These are phyloP conservation scores for Pseudococcus viburni DNA, from an alignment of 2,888 invertebrate genomes.

Conservation along the genomic window DNA sequence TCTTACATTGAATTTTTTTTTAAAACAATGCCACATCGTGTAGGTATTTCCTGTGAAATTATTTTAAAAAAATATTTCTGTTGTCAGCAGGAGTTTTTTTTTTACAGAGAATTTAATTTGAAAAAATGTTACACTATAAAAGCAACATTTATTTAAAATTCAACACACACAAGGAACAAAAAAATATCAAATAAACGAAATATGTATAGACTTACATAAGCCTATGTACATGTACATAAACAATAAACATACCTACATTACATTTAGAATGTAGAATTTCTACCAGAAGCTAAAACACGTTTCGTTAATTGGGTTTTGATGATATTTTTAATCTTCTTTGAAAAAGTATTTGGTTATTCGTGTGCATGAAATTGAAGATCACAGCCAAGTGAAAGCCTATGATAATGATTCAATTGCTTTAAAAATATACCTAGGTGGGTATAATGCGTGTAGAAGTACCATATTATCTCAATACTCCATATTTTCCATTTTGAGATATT, in stretches of 20 bases:
- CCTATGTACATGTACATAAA: too few species aligned
- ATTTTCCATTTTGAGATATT: neutral
- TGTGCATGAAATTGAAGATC: neutral
- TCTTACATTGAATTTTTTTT: neutral
- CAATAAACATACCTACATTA: too few species aligned
- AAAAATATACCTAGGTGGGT: neutral
- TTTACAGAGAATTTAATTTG: too few species aligned
- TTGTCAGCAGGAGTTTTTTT: too few species aligned
- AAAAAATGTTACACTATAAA: neutral
- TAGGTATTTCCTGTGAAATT: too few species aligned
- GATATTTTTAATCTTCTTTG: neutral
- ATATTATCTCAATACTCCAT: neutral
- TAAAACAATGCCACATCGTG: too few species aligned
- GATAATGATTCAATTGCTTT: conserved; percentile 15
- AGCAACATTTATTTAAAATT: conserved; percentile 31
- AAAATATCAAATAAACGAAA: neutral
- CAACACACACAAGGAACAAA: neutral
- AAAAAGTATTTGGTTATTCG: neutral
- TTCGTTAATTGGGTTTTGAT: neutral
- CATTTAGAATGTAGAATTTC: too few species aligned
- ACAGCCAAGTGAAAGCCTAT: conserved; percentile 10
- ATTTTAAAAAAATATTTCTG: too few species aligned
- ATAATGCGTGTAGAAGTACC: too few species aligned
- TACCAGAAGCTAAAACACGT: too few species aligned
- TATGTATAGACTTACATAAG: neutral